phyloP scores from a whole-genome alignment of 2,113 vertebrate genomes.

The Tringa solitaria region DNA sequence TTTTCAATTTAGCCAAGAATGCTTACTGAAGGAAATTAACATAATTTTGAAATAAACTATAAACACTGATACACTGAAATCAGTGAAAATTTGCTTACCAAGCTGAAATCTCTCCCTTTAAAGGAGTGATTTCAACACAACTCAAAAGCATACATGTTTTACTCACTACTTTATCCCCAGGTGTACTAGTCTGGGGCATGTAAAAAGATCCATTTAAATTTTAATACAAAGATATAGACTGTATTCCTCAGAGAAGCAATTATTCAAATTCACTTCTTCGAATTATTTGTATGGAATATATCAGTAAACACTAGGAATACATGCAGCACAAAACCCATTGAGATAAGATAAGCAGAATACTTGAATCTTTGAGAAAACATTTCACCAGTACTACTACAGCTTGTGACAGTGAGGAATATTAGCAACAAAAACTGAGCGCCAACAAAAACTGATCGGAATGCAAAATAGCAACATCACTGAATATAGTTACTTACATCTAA shows the following conservation, averaged over 20 bases:
- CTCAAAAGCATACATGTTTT: neutral
- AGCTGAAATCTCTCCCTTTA: neutral
- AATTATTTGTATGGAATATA: conserved; percentile 4
- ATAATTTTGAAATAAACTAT: neutral
- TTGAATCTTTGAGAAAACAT: neutral
- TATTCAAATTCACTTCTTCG: neutral
- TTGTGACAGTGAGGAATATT: neutral
- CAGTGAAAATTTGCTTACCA: neutral
- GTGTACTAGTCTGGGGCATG: neutral
- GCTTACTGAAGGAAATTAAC: neutral
- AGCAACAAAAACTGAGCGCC: neutral
- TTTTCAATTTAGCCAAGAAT: neutral
- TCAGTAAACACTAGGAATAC: neutral
- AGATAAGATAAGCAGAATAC: neutral
- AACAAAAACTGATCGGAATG: neutral
- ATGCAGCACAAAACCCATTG: neutral
- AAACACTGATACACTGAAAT: neutral
- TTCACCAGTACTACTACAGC: neutral
- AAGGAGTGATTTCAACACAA: neutral
- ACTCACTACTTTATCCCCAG: neutral
- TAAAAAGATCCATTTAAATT: conserved; percentile 6
- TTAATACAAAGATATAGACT: neutral
- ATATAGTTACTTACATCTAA: neutral
- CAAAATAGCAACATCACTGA: neutral
- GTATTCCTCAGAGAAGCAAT: conserved; percentile 25